Evolutionary conservation across 2,113 vertebrate genomes (phyloP).

Genomic region (Stigmatopora nigra): DNA sequence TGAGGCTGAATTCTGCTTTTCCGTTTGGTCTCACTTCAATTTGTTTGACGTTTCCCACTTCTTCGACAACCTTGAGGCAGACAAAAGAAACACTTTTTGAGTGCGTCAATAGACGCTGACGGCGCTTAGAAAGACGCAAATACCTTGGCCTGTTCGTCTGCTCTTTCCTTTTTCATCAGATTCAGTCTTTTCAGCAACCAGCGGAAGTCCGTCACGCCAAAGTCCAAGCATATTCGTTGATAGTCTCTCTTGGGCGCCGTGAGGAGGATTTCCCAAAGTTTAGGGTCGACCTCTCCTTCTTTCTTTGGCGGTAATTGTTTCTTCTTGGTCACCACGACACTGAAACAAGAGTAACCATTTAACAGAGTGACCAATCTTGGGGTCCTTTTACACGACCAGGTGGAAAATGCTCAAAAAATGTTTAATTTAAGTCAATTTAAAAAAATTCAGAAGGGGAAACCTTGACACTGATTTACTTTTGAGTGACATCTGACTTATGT

Average conservation of each 20-base stretch:
- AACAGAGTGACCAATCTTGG: too few species aligned
- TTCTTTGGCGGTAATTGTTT: constrained; percentile 46
- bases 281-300: constrained; percentile 69
- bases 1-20: constrained; percentile 73
- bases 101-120: background rate
- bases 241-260: constrained; percentile 78
- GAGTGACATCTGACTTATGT: too few species aligned
- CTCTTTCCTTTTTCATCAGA: constrained; percentile 70
- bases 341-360: constrained; percentile 15
- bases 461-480: too few species aligned
- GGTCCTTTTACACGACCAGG: too few species aligned
- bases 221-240: constrained; percentile 79
- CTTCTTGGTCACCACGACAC: constrained; percentile 44
- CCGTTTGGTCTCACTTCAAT: constrained; percentile 71
- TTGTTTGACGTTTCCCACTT: constrained; percentile 71
- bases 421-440: too few species aligned
- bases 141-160: constrained; percentile 76
- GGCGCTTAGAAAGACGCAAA: background rate
- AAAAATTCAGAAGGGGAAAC: too few species aligned
- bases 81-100: constrained; percentile 2
- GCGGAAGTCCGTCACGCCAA: constrained; percentile 82
- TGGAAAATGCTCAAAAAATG: too few species aligned
- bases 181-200: constrained; percentile 82
- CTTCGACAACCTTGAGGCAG: constrained; percentile 66
- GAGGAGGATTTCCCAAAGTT: constrained; percentile 79